Evolutionary conservation across 2,113 vertebrate genomes (phyloP).

Genomic region (Dromas ardeola): DNA sequence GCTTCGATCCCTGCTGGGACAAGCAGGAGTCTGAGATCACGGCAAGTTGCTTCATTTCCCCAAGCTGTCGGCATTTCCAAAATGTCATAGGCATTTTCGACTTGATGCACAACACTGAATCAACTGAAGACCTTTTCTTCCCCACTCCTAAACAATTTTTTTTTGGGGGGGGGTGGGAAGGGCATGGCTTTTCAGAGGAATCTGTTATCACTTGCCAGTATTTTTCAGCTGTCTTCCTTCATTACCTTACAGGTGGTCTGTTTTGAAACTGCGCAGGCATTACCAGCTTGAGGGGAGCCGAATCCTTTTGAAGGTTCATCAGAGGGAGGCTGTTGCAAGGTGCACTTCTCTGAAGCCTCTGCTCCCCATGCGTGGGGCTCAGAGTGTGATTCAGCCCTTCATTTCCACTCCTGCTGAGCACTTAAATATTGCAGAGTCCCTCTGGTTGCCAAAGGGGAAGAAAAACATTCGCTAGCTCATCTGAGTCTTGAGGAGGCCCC

Average conservation of each 20-base stretch:
- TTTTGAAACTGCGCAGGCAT: neutral
- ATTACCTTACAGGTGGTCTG: neutral
- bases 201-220: neutral
- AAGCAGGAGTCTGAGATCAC: neutral
- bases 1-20: neutral
- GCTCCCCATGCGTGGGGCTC: accelerated
- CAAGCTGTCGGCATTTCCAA: slow-evolving; percentile 25
- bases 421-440: neutral
- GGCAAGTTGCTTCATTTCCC: slow-evolving; percentile 7
- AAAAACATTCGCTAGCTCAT: neutral
- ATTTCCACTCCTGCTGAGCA: neutral
- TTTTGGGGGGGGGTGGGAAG: accelerated
- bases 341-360: neutral
- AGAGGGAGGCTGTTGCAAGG: neutral
- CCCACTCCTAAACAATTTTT: neutral
- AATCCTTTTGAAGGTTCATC: neutral
- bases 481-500: neutral
- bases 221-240: neutral
- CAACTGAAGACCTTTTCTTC: neutral
- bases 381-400: neutral
- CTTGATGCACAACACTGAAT: neutral
- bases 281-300: neutral
- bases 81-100: slow-evolving; percentile 22
- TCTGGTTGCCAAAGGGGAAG: neutral
- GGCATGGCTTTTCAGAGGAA: neutral